Base-by-base conservation (phyloP, 2,888 invertebrate species). In the Resseliella maxima region DNA sequence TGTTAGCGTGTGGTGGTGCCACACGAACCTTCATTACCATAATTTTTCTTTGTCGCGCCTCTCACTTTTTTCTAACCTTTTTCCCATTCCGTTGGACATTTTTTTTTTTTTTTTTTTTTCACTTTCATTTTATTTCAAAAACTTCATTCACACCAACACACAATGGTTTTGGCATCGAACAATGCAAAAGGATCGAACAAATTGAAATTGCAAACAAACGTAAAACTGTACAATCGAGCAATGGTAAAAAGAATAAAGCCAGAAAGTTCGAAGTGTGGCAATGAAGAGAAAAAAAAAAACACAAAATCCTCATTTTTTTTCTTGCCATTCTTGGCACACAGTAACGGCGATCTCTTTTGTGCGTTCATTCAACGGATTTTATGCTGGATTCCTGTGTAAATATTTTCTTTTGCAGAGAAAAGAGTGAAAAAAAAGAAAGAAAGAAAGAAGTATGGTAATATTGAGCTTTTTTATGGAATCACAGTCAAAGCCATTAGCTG, bases 1-100 rank as follows among this genome's bases (percentile, higher is more conserved):
- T 3, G 72, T 72, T 72, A n/a, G 31, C 10, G 35, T 72, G 72
- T 15, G 72, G 72, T 31, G n/a, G n/a, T n/a, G n/a, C n/a, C n/a
- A n/a, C n/a, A 31, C 18, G 18, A 72, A 72, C 72, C 72, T 72
- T 72, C 72, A 72, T 72, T 31, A 35, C 72, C 72, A 72, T 72
- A 72, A 72, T 72, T 72, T 35, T 72, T 72, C 72, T 72, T 27
- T 72, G 72, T 72, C 72, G 72, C 72, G 72, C 31, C 31, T 31
- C 21, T 31, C 24, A 24, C 31, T 15, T 18, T 2, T 15, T 50
- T 50, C 18, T 50, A 15, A 15, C 12, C 41, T 41, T 41, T 12
- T 41, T 8, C 12, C 41, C 12, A 5, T 41, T 41, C 41, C 5
- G 12, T 41, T 41, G n/a, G n/a, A n/a, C 21, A 35, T 10, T 59